Base-by-base conservation (phyloP, 1,140 invertebrate genomes). In the Neuroterus valhalla region DNA sequence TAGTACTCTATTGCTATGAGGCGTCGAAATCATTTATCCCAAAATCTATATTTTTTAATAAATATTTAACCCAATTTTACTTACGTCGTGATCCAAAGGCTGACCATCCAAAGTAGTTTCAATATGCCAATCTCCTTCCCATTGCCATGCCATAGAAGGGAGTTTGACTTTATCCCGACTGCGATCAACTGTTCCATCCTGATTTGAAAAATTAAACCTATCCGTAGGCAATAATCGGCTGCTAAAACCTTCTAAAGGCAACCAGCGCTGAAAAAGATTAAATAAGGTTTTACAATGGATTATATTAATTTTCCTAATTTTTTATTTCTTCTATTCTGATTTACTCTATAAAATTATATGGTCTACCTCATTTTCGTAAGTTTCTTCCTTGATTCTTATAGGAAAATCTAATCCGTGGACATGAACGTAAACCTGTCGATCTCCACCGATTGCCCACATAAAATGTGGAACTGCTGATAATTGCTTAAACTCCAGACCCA, bases 61-160 rank as follows among this genome's bases (percentile, higher is more conserved):
- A 38, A 42, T 6, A 19, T 48, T 46, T 12, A 48, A 48, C 2
- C 23, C 15, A 48, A 62, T 26, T 62, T 68, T 70, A 86, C 78
- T 89, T 85, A 91, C 96, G 92, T 97, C 96, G 88, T 96, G 94
- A 87, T 95, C 95, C 66, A 98, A 90, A 3, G 95, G 94, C 83
- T 97, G 94, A 4, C 96, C 96, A 89, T 97, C 94, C 62, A 98
- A 91, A 31, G 95, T 96, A 14, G 96, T 92, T 87, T 98, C 96
- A 68, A 98, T 92, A 77, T 96, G 93, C 97, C 97, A 98, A 79
- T 97, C 96, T 3, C 94, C 94, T 90, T 98, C 96, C 97, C 97
- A 98, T 83, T 96, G 94, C 97, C 97, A 97, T 74, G 96, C 95
- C 92, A 96, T 93, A 0, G 96, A 97, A 21, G 97, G 97, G 26